phyloP scores from a whole-genome alignment of 2,797 vertebrate genomes.

The Diglossa cyanea region DNA sequence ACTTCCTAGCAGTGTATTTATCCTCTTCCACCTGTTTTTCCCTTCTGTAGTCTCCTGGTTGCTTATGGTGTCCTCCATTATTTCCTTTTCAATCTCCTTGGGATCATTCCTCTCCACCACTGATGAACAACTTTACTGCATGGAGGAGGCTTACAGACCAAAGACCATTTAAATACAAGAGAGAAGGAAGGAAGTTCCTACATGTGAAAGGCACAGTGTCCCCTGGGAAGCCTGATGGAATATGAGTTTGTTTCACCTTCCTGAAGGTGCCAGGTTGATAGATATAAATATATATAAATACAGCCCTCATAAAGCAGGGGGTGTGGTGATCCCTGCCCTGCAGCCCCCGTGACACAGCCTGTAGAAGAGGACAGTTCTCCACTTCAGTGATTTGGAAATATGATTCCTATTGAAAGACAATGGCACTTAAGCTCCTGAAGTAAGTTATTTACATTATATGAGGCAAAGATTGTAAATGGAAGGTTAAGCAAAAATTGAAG shows the following conservation, averaged over 20 bases:
- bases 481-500: not conserved
- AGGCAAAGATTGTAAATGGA: not conserved
- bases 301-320: not conserved
- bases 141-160: not conserved
- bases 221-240: not conserved
- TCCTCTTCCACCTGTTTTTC: not conserved
- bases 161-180: not conserved
- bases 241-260: not conserved
- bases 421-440: not conserved
- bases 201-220: accelerated
- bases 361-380: not conserved
- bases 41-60: not conserved
- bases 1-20: not conserved
- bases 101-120: not conserved
- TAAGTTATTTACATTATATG: not conserved
- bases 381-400: not conserved
- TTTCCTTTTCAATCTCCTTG: not conserved
- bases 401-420: not conserved
- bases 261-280: not conserved
- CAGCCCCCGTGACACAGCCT: not conserved
- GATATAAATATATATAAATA: too few relatives aligned
- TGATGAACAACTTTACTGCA: not conserved
- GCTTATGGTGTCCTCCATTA: not conserved
- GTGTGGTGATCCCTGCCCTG: not conserved
- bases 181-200: not conserved